Evolutionary conservation across 2,888 invertebrate genomes (phyloP), one percentile per base, ranked within the genome.

Genomic region (Amphipoea oculea): DNA sequence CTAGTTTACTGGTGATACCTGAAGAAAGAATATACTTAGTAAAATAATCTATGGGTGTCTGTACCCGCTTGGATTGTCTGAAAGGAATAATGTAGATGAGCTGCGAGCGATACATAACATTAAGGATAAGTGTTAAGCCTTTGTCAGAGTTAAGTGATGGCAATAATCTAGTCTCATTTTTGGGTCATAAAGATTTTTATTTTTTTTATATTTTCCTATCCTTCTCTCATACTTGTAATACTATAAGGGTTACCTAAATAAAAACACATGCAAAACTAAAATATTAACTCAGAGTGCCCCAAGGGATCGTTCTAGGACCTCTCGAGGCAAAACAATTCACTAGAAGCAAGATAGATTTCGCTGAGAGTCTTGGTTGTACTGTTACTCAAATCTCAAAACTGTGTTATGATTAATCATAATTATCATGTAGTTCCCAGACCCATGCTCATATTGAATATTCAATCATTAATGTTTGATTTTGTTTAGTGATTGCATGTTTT

Each of bases 1-100:
- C 95, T 71, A 98, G 86, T 82, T 97, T 96, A 23, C 92, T 93
- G 0, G 95, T 97, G 65, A 98, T 97, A 40, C 97, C 97, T 97
- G 85, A 0, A 36, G 9, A 6, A 54, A n/a, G 7, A 73, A 23
- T 11, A 60, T 5, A 23, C 4, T 63, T 62, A 36, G 1, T 65
- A 73, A 2, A 68, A 69, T 36, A 9, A 45, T 17, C 4, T 6
- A 54, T 54, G 1, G 12, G 42, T 48, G n/a, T n/a, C 9, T 74
- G 42, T 12, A 42, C n/a, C 23, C 0, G 5, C 23, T 66, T 9
- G n/a, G 40, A 40, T 9, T 1, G 40, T 40, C 1, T n/a, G 40
- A 62, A 2, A 40, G 1, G 14, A 48, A 40, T 48, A 14, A n/a
- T 20, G 2, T 40, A 48, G 2, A 20, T 40, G n/a, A 74, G 23